Conservation (phyloP, 2,888 invertebrate genomes). For the Chrysolina haemoptera region DNA sequence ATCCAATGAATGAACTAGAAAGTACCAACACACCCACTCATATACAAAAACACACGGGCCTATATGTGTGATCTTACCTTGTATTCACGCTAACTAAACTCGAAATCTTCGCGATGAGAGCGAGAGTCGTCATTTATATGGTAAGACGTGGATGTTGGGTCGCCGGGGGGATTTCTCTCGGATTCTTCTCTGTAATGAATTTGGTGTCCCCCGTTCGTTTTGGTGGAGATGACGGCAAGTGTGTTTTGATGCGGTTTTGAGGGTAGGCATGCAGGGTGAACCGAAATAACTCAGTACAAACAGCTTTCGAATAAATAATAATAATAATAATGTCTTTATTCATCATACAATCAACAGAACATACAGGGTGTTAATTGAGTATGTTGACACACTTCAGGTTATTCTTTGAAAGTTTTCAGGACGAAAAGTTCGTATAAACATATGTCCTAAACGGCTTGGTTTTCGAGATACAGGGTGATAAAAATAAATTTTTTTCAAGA, state of each 20-base stretch:
- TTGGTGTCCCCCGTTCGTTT: conserved; percentile 15
- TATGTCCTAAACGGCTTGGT: too few relatives aligned
- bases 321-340: too few relatives aligned
- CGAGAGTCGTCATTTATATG: conserved; percentile 56
- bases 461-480: too few relatives aligned
- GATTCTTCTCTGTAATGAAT: conserved; percentile 23
- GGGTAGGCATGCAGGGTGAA: background rate
- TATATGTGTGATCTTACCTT: conserved; percentile 53
- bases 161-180: conserved; percentile 46
- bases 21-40: conserved; percentile 56
- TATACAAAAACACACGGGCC: conserved; percentile 45
- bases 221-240: conserved; percentile 8
- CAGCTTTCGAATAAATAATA: too few relatives aligned
- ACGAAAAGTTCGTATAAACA: too few relatives aligned
- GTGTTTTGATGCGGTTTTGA: background rate
- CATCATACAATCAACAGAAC: too few relatives aligned
- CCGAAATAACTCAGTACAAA: background rate
- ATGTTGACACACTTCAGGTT: too few relatives aligned
- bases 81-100: conserved; percentile 54
- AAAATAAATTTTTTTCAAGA: too few relatives aligned
- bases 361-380: too few relatives aligned
- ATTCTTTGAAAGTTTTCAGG: too few relatives aligned
- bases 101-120: conserved; percentile 56
- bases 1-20: conserved; percentile 51
- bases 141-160: conserved; percentile 46